Base-by-base conservation (phyloP, 2,888 invertebrate genomes). In the Schrankia costaestrigalis region DNA sequence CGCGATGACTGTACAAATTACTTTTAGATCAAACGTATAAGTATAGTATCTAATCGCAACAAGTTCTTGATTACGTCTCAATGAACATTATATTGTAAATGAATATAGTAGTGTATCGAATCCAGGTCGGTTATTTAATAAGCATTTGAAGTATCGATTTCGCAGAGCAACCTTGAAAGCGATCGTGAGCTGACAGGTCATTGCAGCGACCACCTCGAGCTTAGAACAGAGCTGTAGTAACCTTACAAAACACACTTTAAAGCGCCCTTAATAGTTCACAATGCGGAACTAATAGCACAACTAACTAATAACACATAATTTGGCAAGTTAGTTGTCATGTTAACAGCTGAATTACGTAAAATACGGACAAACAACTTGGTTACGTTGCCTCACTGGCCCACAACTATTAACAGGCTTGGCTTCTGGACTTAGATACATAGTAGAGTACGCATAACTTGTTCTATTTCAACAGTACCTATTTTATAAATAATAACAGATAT, bases 241-340 rank as follows among this genome's bases (percentile, higher is more conserved):
- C 68, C 69, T 76, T 77, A 73, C 73, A 49, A 60, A 56, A 56
- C 46, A 58, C 51, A 36, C 6, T 46, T 30, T 58, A 55, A 64
- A 63, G 49, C 55, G 80, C 77, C 78, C 83, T 79, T 77, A 71
- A 77, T 81, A 72, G 69, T 70, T 72, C 68, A 62, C 60, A 72
- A 77, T 59, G 75, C 80, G 78, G 75, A 82, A 84, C 82, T 71
- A 75, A 81, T 78, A 74, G 71, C 68, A 41, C 26, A 55, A 55
- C 12, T n/a, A n/a, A 10, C 29, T 51, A 57, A 58, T 52, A 62
- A 54, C 56, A 59, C 49, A 71, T 63, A 68, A 63, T 72, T 75
- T 64, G 62, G 62, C 63, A 70, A 68, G 44, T 51, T 38, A 43
- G 63, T 72, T 77, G 75, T 78, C 78, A 68, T 76, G 73, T 75